Evolutionary conservation across 2,113 vertebrate genomes (phyloP).

Genomic region (Emberiza fucata): DNA sequence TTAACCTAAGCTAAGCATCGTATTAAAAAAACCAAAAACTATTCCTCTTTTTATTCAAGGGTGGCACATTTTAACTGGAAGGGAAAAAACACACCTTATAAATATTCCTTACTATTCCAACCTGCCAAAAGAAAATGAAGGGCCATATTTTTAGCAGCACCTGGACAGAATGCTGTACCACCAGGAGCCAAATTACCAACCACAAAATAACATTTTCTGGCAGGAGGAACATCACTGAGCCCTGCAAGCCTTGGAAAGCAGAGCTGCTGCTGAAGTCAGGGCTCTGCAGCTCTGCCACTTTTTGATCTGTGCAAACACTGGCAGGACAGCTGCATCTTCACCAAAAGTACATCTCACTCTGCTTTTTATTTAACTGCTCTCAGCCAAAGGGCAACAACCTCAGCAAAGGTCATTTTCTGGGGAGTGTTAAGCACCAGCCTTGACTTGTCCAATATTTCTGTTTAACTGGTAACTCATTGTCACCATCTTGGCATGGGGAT

Average conservation of each 20-base stretch:
- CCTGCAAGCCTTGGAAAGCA: neutral
- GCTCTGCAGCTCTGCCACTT: neutral
- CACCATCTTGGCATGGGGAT: neutral
- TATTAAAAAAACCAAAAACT: neutral
- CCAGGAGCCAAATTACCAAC: neutral
- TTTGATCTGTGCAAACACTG: neutral
- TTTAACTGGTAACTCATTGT: neutral
- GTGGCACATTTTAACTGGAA: neutral
- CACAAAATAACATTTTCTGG: neutral
- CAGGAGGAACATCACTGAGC: fast-evolving
- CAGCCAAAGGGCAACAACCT: neutral
- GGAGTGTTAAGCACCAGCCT: neutral
- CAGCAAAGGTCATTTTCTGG: neutral
- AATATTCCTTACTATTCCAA: neutral
- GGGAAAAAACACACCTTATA: neutral
- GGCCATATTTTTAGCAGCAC: neutral
- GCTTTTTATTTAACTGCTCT: neutral
- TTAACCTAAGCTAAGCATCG: neutral
- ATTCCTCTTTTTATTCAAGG: neutral
- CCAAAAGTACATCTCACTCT: neutral
- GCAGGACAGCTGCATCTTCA: neutral
- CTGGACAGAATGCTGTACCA: neutral
- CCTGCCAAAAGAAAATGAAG: neutral
- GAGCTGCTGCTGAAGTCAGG: neutral
- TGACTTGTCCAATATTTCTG: neutral